Evolutionary conservation across 2,888 invertebrate species (phyloP), one percentile per base, ranked within the genome.

Genomic region (Eupithecia tripunctaria): DNA sequence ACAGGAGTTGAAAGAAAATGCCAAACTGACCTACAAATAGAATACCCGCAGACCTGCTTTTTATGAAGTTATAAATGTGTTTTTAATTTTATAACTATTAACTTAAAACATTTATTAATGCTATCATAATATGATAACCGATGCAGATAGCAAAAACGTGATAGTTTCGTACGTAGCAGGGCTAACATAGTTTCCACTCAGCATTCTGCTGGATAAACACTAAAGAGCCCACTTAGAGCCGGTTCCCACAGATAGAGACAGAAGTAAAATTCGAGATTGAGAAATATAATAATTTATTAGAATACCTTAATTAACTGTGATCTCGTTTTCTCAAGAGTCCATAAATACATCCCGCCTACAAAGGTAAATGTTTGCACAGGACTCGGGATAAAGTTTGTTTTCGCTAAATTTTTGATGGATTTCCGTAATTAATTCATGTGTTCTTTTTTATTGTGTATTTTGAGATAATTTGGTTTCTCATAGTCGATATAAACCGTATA

Each of bases 351-450:
- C 80, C 73, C 72, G 64, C 32, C 64, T 29, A 25, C 71, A 27
- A 67, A 32, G 51, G 69, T 77, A 82, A 85, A 85, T 85, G 84
- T 89, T 88, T 83, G 79, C 71, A 78, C 74, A 85, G 84, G 84
- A 82, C 78, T 74, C 47, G 68, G 69, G 25, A 65, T 69, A 63
- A 68, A 62, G 72, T 76, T 76, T 71, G 71, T 75, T 67, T 73
- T 63, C 12, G 59, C 69, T 59, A 72, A 75, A 75, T 70, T 75
- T 70, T 75, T 71, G 71, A 74, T 74, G 74, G 66, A 68, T 74
- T 64, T 66, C 51, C 70, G 62, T 67, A 59, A 70, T 74, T 70
- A 74, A 75, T 74, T 72, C 3, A 12, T 68, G 25, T 67, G 32
- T 72, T 70, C 67, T 70, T 73, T 63, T 29, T 63, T 63, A 21